Percentiles rank a stretch among this genome's conserved stretches.
phyloP scores from a whole-genome alignment of 1,140 invertebrate species.

The Drosophila asahinai region DNA sequence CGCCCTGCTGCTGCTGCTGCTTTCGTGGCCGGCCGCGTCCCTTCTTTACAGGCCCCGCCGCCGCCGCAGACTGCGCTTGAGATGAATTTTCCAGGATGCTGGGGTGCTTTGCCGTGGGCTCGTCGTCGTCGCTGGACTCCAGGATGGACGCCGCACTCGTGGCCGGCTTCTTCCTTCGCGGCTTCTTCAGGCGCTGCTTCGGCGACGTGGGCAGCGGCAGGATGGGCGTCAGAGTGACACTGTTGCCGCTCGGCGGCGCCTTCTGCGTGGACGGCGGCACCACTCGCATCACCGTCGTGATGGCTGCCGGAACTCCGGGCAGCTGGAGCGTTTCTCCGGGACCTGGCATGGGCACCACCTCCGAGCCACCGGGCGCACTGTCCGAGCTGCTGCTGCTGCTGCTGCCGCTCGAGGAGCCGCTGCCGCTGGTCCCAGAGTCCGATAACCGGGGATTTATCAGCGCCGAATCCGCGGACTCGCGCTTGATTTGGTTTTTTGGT shows the following conservation, averaged over 20 bases:
- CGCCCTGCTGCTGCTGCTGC: conserved; percentile 43
- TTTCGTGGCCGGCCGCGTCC: conserved; percentile 79
- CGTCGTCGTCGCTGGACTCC: conserved; percentile 82
- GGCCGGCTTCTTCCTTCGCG: conserved; percentile 62
- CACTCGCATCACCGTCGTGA: conserved; percentile 63
- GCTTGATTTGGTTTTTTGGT: conserved; percentile 71
- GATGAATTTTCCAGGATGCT: conserved; percentile 36
- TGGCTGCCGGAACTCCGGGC: conserved; percentile 76
- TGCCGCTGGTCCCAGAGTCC: conserved; percentile 55
- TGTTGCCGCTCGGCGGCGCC: conserved; percentile 43
- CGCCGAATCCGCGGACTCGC: conserved; percentile 39
- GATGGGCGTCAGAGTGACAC: conserved; percentile 66
- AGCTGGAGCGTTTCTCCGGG: conserved; percentile 69
- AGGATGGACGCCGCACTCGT: conserved; percentile 33
- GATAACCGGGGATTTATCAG: conserved; percentile 41
- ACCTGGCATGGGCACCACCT: conserved; percentile 59
- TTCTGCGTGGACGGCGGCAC: conserved; percentile 50
- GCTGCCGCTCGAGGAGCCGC: conserved; percentile 44
- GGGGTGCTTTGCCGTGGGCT: conserved; percentile 52
- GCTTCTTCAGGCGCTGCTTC: conserved; percentile 66
- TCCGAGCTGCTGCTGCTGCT: conserved; percentile 65
- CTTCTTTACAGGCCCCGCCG: conserved; percentile 54
- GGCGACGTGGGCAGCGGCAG: conserved; percentile 67
- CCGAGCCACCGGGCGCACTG: conserved; percentile 41
- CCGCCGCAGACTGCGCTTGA: conserved; percentile 14